Base-by-base conservation (phyloP, 2,888 invertebrate species). In the Gibbula magus region DNA sequence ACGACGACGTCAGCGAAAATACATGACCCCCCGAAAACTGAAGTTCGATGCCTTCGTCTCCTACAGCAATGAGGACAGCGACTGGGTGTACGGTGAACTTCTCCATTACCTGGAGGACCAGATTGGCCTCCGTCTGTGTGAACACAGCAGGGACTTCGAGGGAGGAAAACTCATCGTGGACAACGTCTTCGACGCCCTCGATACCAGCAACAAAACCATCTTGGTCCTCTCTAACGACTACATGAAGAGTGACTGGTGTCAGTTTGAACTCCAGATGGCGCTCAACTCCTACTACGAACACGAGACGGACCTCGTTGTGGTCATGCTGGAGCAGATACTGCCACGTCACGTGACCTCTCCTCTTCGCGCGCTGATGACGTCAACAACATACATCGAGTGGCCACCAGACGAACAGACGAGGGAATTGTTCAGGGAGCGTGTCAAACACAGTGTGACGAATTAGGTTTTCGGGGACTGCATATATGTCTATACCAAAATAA, bases 21-120 rank as follows among this genome's bases (percentile, higher is more conserved):
- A 75, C 10, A 22, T 13, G 18, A 25, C 10, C n/a, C 39, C 20
- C 22, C 8, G 5, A 16, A 20, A 54, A 18, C 25, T 29, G 32
- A 54, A 75, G 29, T 75, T 54, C 54, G 75, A 75, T 54, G 75
- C 75, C 32, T 75, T 75, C 35, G 54, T 75, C n/a, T 75, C 75
- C 25, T 54, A 54, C 54, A 54, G 35, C 35, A 53, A 52, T 32
- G 18, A n/a, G 16, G 75, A 75, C 75, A 32, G 29, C 29, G 75
- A 75, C 53, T 75, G 75, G 75, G 54, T 75, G 25, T n/a, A 53
- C 25, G 32, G 18, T 18, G 75, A 75, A 20, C 20, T 75, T 10
- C 18, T 52, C 16, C 29, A 25, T 18, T 75, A n/a, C 54, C 53
- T 75, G 75, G 75, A 75, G 35, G 54, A n/a, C 32, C n/a, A 75